Conservation (phyloP, 2,888 invertebrate genomes). For the Chloromyia formosa region DNA sequence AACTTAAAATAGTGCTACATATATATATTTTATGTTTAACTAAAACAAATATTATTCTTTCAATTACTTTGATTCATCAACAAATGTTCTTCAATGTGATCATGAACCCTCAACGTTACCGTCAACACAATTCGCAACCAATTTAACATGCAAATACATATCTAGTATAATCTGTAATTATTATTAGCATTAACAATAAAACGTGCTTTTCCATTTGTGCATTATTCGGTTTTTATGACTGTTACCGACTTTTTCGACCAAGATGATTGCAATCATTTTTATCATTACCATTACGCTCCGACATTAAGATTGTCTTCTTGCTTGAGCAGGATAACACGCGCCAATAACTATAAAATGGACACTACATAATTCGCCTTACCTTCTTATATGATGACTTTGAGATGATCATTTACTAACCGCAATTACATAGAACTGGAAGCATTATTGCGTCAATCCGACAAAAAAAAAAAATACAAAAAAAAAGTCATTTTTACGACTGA, state of each 20-base stretch:
- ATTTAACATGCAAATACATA: background rate
- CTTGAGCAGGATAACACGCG: slow-evolving; percentile 22
- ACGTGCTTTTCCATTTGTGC: background rate
- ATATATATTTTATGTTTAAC: too few species aligned
- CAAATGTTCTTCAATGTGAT: too few species aligned
- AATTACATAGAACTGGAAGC: slow-evolving; percentile 11
- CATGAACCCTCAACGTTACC: too few species aligned
- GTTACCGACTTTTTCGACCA: background rate
- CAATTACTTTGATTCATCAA: too few species aligned
- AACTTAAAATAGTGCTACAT: too few species aligned
- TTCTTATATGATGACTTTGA: background rate
- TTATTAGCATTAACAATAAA: slow-evolving; percentile 6
- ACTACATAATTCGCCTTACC: background rate
- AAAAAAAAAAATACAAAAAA: slow-evolving; percentile 8
- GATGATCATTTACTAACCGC: background rate
- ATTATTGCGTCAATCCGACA: background rate
- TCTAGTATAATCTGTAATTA: background rate
- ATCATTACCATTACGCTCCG: slow-evolving; percentile 1
- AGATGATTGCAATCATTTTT: slow-evolving; percentile 22
- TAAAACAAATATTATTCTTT: too few species aligned
- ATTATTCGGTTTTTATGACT: background rate
- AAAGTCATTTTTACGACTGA: slow-evolving; percentile 31
- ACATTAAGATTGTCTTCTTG: slow-evolving; percentile 16
- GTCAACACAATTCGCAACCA: background rate
- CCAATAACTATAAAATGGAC: slow-evolving; percentile 41